These are phyloP conservation scores for Muscicapa striata DNA, from an alignment of 2,797 vertebrate genomes.

Conservation along the genomic window DNA sequence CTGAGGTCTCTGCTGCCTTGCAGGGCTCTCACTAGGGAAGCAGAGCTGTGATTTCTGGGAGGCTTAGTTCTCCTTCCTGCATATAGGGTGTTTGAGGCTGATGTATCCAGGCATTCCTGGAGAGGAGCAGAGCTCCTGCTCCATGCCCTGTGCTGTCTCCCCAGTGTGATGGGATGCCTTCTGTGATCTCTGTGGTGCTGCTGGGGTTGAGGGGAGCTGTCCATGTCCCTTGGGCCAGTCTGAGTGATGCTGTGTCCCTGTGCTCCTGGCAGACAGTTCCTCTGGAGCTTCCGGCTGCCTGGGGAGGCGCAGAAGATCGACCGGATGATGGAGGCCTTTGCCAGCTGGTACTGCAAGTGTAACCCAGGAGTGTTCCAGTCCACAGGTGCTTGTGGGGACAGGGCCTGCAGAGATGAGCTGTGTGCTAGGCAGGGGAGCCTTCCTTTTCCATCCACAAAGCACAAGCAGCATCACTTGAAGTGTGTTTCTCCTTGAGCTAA, in stretches of 20 bases:
- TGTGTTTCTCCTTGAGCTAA: background rate
- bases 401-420: background rate
- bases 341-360: slow-evolving; percentile 89
- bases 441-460: background rate
- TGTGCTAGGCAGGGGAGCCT: background rate
- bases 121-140: background rate
- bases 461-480: background rate
- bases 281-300: slow-evolving; percentile 94
- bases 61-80: background rate
- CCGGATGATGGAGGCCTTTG: slow-evolving; percentile 98
- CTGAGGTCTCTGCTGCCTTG: background rate
- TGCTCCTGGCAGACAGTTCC: slow-evolving; percentile 83
- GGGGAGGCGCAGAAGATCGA: slow-evolving; percentile 97
- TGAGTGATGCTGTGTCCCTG: background rate
- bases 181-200: background rate
- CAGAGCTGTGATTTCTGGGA: background rate
- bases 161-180: background rate
- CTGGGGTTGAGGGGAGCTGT: background rate
- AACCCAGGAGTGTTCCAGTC: slow-evolving; percentile 89
- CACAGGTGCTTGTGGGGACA: slow-evolving; percentile 75
- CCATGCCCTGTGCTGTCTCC: background rate
- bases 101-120: background rate
- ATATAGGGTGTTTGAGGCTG: background rate
- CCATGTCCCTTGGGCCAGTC: background rate
- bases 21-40: background rate